Conservation (phyloP, 1,140 invertebrate genomes). For the Drosophila oshimai region DNA sequence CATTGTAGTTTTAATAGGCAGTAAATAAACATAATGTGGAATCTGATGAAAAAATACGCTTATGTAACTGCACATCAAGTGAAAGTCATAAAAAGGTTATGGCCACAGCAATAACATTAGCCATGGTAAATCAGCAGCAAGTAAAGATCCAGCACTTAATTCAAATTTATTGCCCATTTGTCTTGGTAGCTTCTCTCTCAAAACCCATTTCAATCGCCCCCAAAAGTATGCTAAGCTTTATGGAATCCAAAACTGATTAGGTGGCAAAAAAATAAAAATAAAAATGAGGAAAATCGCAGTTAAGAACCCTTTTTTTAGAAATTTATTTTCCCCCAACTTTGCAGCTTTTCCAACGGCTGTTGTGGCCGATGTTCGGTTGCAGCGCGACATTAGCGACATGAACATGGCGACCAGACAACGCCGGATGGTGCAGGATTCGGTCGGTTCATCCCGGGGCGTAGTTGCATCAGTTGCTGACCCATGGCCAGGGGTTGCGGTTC, state of each 20-base stretch:
- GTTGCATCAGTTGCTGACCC: conserved; percentile 30
- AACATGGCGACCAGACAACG: conserved; percentile 18
- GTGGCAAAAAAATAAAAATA: conserved; percentile 13
- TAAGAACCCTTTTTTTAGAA: not conserved
- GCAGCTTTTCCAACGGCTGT: not conserved
- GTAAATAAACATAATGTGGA: conserved; percentile 7
- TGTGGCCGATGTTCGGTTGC: not conserved
- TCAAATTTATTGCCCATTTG: conserved; percentile 29
- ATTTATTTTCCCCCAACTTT: not conserved
- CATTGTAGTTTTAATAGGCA: conserved; percentile 1
- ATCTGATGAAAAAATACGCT: conserved; percentile 1
- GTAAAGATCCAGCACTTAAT: conserved; percentile 23
- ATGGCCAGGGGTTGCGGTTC: conserved; percentile 4
- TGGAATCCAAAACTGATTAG: conserved; percentile 31
- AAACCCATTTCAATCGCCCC: not conserved
- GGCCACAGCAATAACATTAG: conserved; percentile 28
- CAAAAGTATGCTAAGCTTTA: conserved; percentile 20
- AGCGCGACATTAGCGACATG: conserved; percentile 29
- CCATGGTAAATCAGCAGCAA: conserved; percentile 34
- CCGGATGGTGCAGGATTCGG: not conserved
- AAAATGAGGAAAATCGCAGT: not conserved
- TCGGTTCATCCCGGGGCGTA: not conserved
- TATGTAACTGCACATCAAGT: conserved; percentile 18
- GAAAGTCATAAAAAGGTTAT: conserved; percentile 36
- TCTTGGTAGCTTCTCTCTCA: not conserved